Conservation (phyloP, 2,888 invertebrate genomes). For the Pammene aurita region DNA sequence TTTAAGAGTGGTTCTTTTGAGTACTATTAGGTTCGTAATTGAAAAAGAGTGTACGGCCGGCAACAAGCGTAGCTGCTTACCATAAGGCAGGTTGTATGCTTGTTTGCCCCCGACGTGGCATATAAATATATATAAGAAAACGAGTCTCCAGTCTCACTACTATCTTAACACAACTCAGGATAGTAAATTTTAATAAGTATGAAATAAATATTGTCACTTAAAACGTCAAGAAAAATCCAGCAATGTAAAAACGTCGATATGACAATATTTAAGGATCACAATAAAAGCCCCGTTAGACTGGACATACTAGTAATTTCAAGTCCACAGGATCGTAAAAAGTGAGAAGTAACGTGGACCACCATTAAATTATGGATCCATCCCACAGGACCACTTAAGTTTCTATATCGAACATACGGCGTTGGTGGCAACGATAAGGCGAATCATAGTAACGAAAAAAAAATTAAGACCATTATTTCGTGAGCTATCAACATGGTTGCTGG, state of each 20-base stretch:
- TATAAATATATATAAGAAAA: too few relatives aligned
- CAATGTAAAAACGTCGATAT: conserved; percentile 7
- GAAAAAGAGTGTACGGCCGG: too few relatives aligned
- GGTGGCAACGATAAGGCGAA: conserved; percentile 61
- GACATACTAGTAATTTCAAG: conserved; percentile 14
- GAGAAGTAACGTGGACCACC: conserved; percentile 64
- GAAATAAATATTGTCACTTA: background rate
- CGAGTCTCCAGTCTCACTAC: background rate
- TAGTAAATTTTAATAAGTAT: background rate
- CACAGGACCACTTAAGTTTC: conserved; percentile 58
- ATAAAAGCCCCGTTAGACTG: conserved; percentile 19
- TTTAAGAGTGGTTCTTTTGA: too few relatives aligned
- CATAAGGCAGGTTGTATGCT: too few relatives aligned
- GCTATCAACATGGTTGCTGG: conserved; percentile 34
- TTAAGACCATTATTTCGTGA: conserved; percentile 43
- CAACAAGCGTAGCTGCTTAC: too few relatives aligned
- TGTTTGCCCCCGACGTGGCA: too few relatives aligned
- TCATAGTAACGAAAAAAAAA: conserved; percentile 56
- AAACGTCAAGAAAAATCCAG: background rate
- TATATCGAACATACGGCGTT: conserved; percentile 62
- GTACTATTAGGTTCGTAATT: too few relatives aligned
- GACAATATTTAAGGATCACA: conserved; percentile 18
- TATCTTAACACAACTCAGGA: too few relatives aligned
- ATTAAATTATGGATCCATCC: conserved; percentile 64
- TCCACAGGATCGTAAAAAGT: conserved; percentile 58